A percentile compares a stretch with the other conserved stretches of the same genome.
phyloP scores from a whole-genome alignment of 2,113 vertebrate species.

The Gobiocypris rarus region DNA sequence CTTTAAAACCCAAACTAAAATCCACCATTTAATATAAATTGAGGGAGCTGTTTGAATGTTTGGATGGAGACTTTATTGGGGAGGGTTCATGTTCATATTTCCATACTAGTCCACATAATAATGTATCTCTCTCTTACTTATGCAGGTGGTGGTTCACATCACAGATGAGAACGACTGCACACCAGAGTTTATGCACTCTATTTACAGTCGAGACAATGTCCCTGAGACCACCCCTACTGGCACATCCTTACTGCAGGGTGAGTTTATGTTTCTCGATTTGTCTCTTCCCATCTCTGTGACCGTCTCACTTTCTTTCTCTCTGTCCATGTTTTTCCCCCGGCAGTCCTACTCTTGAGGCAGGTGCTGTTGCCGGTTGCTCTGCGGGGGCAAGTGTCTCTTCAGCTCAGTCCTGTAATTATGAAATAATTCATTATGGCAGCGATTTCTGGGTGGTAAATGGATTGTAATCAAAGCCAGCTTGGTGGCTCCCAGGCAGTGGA shows the following conservation, averaged over 20 bases:
- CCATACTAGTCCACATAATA: not conserved
- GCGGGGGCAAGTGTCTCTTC: conserved; percentile 21
- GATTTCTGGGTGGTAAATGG: conserved; percentile 49
- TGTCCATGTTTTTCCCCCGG: not conserved
- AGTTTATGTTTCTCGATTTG: conserved; percentile 27
- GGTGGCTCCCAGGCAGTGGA: conserved; percentile 1
- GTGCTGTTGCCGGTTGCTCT: conserved; percentile 39
- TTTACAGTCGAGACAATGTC: conserved; percentile 86
- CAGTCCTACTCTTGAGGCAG: conserved; percentile 25
- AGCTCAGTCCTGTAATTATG: conserved; percentile 53
- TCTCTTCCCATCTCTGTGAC: conserved; percentile 8
- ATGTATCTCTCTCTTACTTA: not conserved
- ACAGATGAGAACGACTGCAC: conserved; percentile 88
- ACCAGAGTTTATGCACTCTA: conserved; percentile 86
- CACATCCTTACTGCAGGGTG: conserved; percentile 86
- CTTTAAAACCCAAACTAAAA: not conserved
- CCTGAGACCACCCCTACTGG: conserved; percentile 81
- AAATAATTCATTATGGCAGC: conserved; percentile 52
- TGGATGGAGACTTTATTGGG: too few species aligned
- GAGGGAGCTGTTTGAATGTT: not conserved
- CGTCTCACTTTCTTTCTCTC: not conserved
- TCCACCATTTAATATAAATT: not conserved
- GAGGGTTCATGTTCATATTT: too few species aligned
- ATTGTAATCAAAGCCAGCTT: conserved; percentile 47
- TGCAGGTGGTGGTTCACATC: conserved; percentile 83